phyloP scores from a whole-genome alignment of 2,797 vertebrate genomes.

The Hipposideros larvatus region DNA sequence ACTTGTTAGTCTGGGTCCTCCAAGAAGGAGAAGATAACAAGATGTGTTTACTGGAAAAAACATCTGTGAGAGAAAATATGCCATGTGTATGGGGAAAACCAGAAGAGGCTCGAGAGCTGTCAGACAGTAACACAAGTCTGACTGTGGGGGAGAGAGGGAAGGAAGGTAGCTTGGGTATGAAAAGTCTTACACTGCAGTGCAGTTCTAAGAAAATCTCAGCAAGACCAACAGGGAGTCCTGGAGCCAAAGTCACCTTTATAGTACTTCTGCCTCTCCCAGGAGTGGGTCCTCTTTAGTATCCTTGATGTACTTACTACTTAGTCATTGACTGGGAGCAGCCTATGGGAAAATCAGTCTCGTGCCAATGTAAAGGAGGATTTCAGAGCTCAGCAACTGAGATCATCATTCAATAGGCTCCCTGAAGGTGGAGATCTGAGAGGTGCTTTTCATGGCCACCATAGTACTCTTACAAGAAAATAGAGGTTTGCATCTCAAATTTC shows the following conservation, averaged over 20 bases:
- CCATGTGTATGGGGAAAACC: background rate
- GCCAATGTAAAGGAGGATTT: background rate
- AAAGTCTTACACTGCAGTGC: background rate
- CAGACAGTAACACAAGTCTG: background rate
- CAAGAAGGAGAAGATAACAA: background rate
- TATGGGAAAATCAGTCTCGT: background rate
- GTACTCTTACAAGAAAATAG: background rate
- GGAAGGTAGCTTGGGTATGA: background rate
- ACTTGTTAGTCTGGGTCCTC: background rate
- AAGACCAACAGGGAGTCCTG: background rate
- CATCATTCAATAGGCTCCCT: background rate
- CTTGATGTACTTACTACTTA: background rate
- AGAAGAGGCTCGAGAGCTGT: background rate
- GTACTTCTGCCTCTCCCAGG: background rate
- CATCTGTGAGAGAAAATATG: background rate
- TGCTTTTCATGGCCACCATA: background rate
- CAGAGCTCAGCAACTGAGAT: background rate
- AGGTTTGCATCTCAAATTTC: background rate
- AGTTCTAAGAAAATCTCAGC: background rate
- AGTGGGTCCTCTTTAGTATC: background rate
- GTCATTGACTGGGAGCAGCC: background rate
- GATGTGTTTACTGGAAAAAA: slow-evolving; percentile 38
- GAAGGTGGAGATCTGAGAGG: background rate
- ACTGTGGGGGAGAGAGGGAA: background rate
- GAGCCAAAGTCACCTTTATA: background rate